These are phyloP conservation scores for Cotesia glomerata DNA, from an alignment of 1,140 invertebrate genomes.

Conservation along the genomic window DNA sequence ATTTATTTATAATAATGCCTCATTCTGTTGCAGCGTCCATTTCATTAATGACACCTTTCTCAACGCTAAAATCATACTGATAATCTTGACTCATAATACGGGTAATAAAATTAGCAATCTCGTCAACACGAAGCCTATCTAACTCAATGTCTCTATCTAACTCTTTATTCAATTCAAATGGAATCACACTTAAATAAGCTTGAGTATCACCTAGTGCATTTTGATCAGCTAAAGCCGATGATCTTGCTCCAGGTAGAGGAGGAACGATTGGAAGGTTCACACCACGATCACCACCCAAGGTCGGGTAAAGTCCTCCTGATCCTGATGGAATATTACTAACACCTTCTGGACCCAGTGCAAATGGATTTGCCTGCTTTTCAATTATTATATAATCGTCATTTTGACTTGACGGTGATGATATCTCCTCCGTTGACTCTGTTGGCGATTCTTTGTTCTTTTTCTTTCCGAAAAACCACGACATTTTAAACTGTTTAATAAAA, in stretches of 20 bases:
- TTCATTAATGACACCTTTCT: conserved; percentile 55
- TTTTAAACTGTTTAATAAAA: conserved; percentile 42
- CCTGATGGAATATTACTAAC: conserved; percentile 22
- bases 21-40: conserved; percentile 44
- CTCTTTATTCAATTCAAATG: conserved; percentile 52
- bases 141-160: conserved; percentile 52
- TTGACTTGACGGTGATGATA: conserved; percentile 31
- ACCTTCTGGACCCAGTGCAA: conserved; percentile 17
- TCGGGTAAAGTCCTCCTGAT: conserved; percentile 45
- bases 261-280: conserved; percentile 29
- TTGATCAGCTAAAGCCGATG: conserved; percentile 23
- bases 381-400: conserved; percentile 50
- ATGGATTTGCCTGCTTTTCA: conserved; percentile 37
- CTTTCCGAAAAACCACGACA: conserved; percentile 62
- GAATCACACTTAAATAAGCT: conserved; percentile 51
- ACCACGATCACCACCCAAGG: conserved; percentile 30
- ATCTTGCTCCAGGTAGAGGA: conserved; percentile 20
- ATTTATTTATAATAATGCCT: conserved; percentile 9
- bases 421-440: conserved; percentile 43
- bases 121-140: conserved; percentile 48
- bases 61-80: conserved; percentile 54
- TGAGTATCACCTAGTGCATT: conserved; percentile 39
- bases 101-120: conserved; percentile 54
- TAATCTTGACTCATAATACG: conserved; percentile 45
- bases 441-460: conserved; percentile 56